Percentiles rank a stretch among this genome's conserved stretches.
phyloP scores from a whole-genome alignment of 2,888 invertebrate species.

The Agapostemon virescens region DNA sequence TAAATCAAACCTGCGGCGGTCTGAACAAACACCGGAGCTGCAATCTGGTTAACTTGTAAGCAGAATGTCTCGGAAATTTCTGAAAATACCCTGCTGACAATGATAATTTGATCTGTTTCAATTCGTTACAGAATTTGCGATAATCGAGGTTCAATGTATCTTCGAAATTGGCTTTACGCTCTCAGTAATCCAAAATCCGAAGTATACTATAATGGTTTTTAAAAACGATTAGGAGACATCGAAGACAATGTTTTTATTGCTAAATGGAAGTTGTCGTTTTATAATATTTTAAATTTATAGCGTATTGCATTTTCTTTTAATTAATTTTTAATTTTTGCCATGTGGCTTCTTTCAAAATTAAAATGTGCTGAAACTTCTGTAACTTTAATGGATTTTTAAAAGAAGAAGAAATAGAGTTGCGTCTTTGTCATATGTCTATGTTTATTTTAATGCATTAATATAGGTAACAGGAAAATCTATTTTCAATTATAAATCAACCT shows the following conservation, averaged over 20 bases:
- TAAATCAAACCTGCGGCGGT: conserved; percentile 34
- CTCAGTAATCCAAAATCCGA: neutral
- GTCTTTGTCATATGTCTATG: too few relatives aligned
- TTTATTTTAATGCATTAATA: too few relatives aligned
- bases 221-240: neutral
- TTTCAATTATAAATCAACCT: too few relatives aligned
- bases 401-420: neutral
- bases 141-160: too few relatives aligned
- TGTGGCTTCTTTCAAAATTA: neutral
- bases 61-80: conserved; percentile 29
- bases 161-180: too few relatives aligned
- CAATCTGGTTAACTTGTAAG: conserved; percentile 22
- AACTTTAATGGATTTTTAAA: neutral
- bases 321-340: neutral
- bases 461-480: too few relatives aligned
- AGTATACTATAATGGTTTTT: neutral
- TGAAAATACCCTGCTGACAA: neutral
- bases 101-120: neutral
- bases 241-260: neutral
- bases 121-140: neutral
- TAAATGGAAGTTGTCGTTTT: neutral
- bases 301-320: neutral
- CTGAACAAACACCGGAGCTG: neutral
- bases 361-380: neutral
- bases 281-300: neutral